These are phyloP conservation scores for Brassicogethes aeneus DNA, from an alignment of 2,888 invertebrate genomes.

Conservation along the genomic window DNA sequence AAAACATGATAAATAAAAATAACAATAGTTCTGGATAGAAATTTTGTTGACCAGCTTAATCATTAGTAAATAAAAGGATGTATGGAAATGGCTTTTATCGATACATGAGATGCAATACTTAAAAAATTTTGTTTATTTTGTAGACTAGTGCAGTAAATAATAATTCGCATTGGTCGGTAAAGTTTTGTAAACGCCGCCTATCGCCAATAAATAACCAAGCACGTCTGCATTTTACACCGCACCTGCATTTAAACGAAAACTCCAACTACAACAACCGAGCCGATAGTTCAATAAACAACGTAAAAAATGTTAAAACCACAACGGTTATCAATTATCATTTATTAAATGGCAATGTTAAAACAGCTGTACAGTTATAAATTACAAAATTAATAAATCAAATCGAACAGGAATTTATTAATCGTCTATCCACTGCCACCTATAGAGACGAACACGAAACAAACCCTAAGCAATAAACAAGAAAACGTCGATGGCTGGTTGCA, in stretches of 20 bases:
- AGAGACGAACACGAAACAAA: conserved; percentile 27
- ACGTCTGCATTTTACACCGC: not conserved
- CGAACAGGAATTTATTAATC: not conserved
- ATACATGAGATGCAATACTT: too few relatives aligned
- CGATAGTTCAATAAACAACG: conserved; percentile 2
- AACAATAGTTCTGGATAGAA: too few relatives aligned
- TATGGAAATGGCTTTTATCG: too few relatives aligned
- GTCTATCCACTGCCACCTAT: conserved; percentile 26
- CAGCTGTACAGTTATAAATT: conserved; percentile 1
- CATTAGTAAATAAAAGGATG: too few relatives aligned
- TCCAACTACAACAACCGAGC: not conserved
- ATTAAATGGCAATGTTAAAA: conserved; percentile 2
- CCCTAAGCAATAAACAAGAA: conserved; percentile 29
- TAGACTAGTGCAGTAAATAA: too few relatives aligned
- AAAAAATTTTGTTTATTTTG: too few relatives aligned
- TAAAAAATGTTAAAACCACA: not conserved
- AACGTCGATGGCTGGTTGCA: conserved; percentile 31
- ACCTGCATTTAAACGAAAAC: not conserved
- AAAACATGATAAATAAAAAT: too few relatives aligned
- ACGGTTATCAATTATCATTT: conserved; percentile 2
- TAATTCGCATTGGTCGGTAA: not conserved
- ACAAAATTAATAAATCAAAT: not conserved
- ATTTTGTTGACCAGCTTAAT: too few relatives aligned
- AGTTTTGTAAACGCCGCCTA: not conserved
- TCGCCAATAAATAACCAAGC: not conserved